phyloP scores from a whole-genome alignment of 35 echinoderm and acorn worm genomes.

The Stichopus chloronotus region DNA sequence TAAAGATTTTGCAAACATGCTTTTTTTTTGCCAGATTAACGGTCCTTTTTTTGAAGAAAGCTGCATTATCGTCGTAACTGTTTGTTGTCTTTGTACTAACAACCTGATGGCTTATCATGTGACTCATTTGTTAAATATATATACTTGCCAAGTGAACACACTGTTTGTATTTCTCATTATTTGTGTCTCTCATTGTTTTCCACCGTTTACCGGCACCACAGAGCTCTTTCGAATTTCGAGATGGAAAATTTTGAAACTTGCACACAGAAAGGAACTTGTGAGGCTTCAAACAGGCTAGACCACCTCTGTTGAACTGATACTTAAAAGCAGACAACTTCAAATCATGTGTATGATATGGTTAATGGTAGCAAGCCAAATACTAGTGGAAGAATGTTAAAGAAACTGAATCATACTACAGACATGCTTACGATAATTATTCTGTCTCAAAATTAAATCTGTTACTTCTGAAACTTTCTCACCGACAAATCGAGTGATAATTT shows the following conservation, averaged over 20 bases:
- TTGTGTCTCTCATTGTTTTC: not conserved
- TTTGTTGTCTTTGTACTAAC: slow-evolving; percentile 28
- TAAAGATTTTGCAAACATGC: too few species aligned
- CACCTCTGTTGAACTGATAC: not conserved
- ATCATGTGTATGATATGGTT: not conserved
- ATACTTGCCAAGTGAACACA: slow-evolving; percentile 20
- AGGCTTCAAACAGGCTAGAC: too few species aligned
- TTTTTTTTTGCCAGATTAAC: too few species aligned
- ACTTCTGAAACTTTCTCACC: too few species aligned
- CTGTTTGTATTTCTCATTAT: not conserved
- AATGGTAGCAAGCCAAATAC: not conserved
- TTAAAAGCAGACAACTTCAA: not conserved
- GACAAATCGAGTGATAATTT: too few species aligned
- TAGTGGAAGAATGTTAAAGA: too few species aligned
- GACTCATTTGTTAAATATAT: slow-evolving; percentile 32
- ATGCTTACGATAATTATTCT: too few species aligned
- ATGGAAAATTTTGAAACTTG: not conserved
- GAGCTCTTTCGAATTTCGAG: not conserved
- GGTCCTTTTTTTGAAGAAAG: not conserved
- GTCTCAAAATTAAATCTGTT: too few species aligned
- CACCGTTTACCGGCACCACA: not conserved
- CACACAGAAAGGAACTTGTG: not conserved
- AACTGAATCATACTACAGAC: too few species aligned
- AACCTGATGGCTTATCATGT: slow-evolving; percentile 5
- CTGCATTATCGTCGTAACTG: not conserved